Evolutionary conservation across 2,888 invertebrate genomes (phyloP).

Genomic region (Serripes groenlandicus): DNA sequence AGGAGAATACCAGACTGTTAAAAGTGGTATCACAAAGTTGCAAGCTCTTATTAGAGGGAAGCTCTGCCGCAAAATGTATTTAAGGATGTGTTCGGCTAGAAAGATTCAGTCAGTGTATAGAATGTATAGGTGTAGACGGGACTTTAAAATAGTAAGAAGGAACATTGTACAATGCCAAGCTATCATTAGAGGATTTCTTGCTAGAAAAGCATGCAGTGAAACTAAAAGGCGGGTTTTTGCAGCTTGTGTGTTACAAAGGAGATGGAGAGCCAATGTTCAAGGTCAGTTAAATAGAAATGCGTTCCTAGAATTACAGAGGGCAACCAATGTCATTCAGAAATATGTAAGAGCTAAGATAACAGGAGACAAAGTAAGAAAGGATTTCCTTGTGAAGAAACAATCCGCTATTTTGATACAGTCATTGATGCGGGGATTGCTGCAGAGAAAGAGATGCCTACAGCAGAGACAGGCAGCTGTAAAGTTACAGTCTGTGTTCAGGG

Average conservation of each 20-base stretch:
- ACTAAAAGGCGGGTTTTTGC: constrained; percentile 39
- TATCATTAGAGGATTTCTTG: constrained; percentile 45
- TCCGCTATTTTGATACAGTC: constrained; percentile 75
- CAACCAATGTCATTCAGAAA: constrained; percentile 34
- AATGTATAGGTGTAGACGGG: constrained; percentile 38
- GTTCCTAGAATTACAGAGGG: constrained; percentile 7
- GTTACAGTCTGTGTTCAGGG: constrained; percentile 65
- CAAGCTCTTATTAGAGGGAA: constrained; percentile 8
- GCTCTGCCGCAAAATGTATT: constrained; percentile 11
- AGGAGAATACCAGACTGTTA: background rate
- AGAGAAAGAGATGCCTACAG: background rate
- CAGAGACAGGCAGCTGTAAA: constrained; percentile 37
- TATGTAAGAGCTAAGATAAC: background rate
- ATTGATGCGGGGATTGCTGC: background rate
- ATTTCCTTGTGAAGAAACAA: constrained; percentile 27
- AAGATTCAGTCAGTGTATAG: constrained; percentile 66
- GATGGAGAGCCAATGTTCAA: constrained; percentile 13
- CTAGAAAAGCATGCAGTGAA: constrained; percentile 30
- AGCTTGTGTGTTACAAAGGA: constrained; percentile 33
- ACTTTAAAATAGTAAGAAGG: constrained; percentile 24
- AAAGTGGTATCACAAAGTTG: background rate
- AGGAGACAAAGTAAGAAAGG: constrained; percentile 10
- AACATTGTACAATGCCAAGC: constrained; percentile 68
- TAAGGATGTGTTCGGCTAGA: constrained; percentile 38
- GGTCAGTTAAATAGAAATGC: background rate